Evolutionary conservation across 2,797 vertebrate species (phyloP).

Genomic region (Cossypha dichroa): DNA sequence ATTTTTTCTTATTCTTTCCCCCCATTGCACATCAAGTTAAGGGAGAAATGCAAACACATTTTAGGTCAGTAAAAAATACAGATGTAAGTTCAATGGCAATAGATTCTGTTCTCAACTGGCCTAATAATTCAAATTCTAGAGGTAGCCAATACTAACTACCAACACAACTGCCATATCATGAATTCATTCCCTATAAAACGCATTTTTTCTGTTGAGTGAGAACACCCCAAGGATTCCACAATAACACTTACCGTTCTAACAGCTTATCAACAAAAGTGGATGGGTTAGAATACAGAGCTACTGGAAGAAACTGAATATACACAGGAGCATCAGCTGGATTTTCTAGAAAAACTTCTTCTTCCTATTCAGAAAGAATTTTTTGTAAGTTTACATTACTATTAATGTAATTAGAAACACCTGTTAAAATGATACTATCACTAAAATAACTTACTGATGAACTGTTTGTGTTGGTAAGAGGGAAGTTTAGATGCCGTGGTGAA

Average conservation of each 20-base stretch:
- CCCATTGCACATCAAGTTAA: not conserved
- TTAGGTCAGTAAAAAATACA: not conserved
- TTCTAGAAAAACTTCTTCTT: slow-evolving; percentile 91
- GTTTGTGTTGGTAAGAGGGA: slow-evolving; percentile 95
- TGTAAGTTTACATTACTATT: not conserved
- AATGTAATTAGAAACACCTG: not conserved
- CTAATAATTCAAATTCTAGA: not conserved
- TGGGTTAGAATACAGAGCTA: slow-evolving; percentile 91
- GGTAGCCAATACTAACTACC: not conserved
- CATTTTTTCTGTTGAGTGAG: not conserved
- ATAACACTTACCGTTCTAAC: slow-evolving; percentile 82
- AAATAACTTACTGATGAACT: slow-evolving; percentile 90
- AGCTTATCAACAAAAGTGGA: slow-evolving; percentile 88
- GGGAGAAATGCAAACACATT: not conserved
- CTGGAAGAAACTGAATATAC: slow-evolving; percentile 89
- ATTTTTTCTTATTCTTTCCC: not conserved
- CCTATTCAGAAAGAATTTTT: slow-evolving; percentile 76
- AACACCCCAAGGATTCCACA: not conserved
- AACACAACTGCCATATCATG: not conserved
- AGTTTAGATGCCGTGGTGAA: slow-evolving; percentile 84
- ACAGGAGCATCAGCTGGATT: slow-evolving; percentile 93
- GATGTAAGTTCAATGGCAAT: not conserved
- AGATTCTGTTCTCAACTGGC: not conserved
- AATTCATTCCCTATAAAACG: not conserved
- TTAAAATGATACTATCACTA: not conserved